These are phyloP conservation scores for Rhamphomyia laevipes DNA, from an alignment of 2,888 invertebrate species.

Conservation along the genomic window DNA sequence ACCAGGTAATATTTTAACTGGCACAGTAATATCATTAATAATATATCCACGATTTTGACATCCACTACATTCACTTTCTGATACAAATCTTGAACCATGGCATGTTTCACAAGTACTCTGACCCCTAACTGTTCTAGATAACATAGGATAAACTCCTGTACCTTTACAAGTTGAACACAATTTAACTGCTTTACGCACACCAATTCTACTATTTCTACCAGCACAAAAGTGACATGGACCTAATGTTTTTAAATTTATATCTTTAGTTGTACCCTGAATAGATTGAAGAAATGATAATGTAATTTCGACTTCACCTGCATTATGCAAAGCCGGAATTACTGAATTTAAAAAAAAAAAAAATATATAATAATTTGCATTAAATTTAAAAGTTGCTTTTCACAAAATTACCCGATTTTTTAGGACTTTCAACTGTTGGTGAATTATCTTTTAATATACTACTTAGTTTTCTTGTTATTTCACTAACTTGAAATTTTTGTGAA, in stretches of 20 bases:
- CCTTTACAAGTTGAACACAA: conserved; percentile 31
- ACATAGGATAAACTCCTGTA: conserved; percentile 24
- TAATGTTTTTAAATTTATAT: conserved; percentile 22
- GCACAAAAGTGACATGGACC: conserved; percentile 28
- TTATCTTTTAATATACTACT: no score
- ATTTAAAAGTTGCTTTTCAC: no score
- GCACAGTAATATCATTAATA: conserved; percentile 20
- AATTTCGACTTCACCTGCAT: conserved; percentile 19
- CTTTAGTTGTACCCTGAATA: conserved; percentile 27
- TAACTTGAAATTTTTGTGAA: no score
- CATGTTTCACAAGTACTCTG: conserved; percentile 24
- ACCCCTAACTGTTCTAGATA: conserved; percentile 19
- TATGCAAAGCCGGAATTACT: no score
- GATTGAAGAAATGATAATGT: conserved; percentile 28
- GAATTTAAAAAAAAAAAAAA: no score
- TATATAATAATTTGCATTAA: no score
- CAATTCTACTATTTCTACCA: conserved; percentile 24
- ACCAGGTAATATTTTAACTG: conserved; percentile 26
- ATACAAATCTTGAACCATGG: conserved; percentile 26
- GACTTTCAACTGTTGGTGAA: no score
- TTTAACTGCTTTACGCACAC: conserved; percentile 22
- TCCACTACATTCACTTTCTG: conserved; percentile 25
- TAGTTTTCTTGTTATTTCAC: no score
- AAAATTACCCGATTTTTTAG: no score
- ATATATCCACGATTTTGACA: conserved; percentile 29